Evolutionary conservation across 35 echinoderm and acorn worm species (phyloP).

Genomic region (Hemicentrotus pulcherrimus): DNA sequence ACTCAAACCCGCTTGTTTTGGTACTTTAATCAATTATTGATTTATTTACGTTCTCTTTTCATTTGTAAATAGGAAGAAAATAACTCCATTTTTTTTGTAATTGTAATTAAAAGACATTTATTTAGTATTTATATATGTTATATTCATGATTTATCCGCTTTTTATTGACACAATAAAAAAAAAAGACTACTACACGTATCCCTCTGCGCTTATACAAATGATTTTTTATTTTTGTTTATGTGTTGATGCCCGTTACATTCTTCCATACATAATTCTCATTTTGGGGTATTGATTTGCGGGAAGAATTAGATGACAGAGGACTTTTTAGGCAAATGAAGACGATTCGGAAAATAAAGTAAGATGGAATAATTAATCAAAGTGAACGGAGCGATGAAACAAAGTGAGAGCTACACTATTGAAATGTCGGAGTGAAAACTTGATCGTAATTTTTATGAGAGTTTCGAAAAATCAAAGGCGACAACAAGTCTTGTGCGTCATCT

Average conservation of each 20-base stretch:
- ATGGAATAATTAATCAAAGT: too few species aligned
- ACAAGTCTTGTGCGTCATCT: too few species aligned
- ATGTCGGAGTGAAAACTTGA: too few species aligned
- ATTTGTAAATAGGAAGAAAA: background rate
- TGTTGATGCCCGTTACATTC: background rate
- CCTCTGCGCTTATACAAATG: background rate
- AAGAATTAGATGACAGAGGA: too few species aligned
- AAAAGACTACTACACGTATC: background rate
- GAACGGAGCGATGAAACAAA: too few species aligned
- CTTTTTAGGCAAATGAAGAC: too few species aligned
- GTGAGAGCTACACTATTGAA: too few species aligned
- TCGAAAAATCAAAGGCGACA: too few species aligned
- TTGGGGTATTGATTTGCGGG: background rate
- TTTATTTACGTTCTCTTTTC: background rate
- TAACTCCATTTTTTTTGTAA: background rate
- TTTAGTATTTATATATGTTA: slow-evolving; percentile 50
- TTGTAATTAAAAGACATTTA: slow-evolving; percentile 53
- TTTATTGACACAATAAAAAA: slow-evolving; percentile 30
- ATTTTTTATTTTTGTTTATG: background rate
- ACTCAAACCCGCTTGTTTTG: background rate
- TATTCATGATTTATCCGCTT: slow-evolving; percentile 24
- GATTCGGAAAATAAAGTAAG: too few species aligned
- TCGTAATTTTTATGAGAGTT: too few species aligned
- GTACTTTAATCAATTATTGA: background rate
- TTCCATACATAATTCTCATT: background rate